Conservation (phyloP, 92 coral and sea anemone genomes). For the Epizoanthus illoricatus region DNA sequence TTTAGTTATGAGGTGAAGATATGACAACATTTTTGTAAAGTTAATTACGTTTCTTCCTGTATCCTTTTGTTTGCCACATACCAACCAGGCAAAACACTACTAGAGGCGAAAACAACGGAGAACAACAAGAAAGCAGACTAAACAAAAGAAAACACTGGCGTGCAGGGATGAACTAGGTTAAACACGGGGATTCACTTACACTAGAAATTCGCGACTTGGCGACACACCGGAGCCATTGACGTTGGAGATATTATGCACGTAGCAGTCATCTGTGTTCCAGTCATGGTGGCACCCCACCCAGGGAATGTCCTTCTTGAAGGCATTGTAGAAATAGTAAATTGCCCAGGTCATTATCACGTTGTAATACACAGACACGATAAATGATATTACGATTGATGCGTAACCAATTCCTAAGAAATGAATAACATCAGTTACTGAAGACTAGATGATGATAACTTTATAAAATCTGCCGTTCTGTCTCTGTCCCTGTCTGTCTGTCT, state of each 20-base stretch:
- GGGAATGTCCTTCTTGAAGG: conserved; percentile 77
- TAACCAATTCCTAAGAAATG: conserved; percentile 74
- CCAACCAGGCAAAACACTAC: too few species aligned
- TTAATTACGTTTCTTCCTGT: neutral
- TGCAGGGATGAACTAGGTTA: neutral
- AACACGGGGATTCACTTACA: conserved; percentile 52
- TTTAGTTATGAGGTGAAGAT: neutral
- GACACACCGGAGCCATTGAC: conserved; percentile 73
- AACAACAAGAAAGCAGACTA: too few species aligned
- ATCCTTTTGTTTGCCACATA: too few species aligned
- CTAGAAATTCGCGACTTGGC: conserved; percentile 75
- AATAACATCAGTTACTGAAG: too few species aligned
- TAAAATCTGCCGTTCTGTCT: too few species aligned
- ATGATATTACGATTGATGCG: conserved; percentile 77
- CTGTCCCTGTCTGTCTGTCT: too few species aligned
- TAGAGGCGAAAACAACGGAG: too few species aligned
- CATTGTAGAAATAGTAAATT: conserved; percentile 69
- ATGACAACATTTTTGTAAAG: neutral
- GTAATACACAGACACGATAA: conserved; percentile 87
- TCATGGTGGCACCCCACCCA: conserved; percentile 89
- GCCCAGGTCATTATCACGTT: conserved; percentile 96
- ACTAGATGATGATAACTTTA: too few species aligned
- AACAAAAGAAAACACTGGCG: too few species aligned
- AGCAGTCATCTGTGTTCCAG: conserved; percentile 81
- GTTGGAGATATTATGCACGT: conserved; percentile 55